Evolutionary conservation across 2,797 vertebrate species (phyloP), one percentile per base, ranked within the genome.

Genomic region (Carapus acus): DNA sequence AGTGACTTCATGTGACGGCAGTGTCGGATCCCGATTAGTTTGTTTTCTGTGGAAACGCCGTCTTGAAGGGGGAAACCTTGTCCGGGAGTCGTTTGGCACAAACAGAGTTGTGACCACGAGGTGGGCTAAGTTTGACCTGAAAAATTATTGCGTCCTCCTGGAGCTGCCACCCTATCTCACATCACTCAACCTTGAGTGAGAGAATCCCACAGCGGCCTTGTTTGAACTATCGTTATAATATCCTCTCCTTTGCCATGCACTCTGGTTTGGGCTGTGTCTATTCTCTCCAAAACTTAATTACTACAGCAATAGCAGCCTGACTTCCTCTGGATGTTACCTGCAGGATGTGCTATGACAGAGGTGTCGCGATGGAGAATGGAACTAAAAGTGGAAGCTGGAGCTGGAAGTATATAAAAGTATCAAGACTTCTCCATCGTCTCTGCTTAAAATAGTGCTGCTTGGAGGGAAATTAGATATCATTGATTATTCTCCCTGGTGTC

Each of bases 251-350:
- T 78, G 68, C 77, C 69, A 59, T 74, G 65, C 77, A 76, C 79
- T 71, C 53, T 53, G 70, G 15, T 57, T 47, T 49, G 58, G 63
- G 36, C 18, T 56, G 18, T 69, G 60, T 65, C 58, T 76, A 67
- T 77, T 81, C 55, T 69, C 52, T 66, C 62, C 58, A 58, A 66
- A 84, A 79, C 54, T 54, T 74, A 76, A 84, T 81, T 74, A 81
- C 77, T 73, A 69, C 72, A 81, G 70, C 77, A 67, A 74, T 64
- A 81, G 76, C 82, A 78, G 76, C 76, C 82, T 80, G 75, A 85
- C 80, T 86, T 86, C 85, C 85, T 81, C 46, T 78, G 73, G 67
- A 82, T 82, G 78, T 67, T 73, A 85, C 82, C 79, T 83, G 73
- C 82, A 84, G 85, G 84, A 87, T 83, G 76, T 73, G 59, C 50